Percentiles rank a stretch among this genome's conserved stretches.
phyloP scores from a whole-genome alignment of 2,797 vertebrate genomes.

The Artibeus jamaicensis region DNA sequence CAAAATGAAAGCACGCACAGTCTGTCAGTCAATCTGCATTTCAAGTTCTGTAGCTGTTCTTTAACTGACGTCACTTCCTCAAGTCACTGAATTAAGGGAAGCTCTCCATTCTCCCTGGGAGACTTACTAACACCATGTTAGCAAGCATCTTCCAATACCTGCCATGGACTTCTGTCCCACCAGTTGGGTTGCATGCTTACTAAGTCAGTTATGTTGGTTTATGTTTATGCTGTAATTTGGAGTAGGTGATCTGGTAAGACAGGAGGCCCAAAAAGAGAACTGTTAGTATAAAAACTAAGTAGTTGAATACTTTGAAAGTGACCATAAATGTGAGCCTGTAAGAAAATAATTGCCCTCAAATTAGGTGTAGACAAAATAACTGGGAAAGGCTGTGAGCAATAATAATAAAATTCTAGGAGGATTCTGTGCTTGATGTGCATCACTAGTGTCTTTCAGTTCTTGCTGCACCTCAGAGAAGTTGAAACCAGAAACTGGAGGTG shows the following conservation, averaged over 20 bases:
- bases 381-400: neutral
- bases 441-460: neutral
- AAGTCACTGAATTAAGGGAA: neutral
- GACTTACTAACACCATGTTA: neutral
- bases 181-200: neutral
- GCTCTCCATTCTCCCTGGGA: neutral
- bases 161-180: neutral
- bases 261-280: neutral
- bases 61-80: neutral
- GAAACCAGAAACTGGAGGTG: slow-evolving; percentile 30
- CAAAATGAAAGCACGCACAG: neutral
- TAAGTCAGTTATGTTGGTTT: neutral
- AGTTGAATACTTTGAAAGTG: neutral
- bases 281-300: neutral
- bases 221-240: neutral
- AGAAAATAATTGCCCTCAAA: slow-evolving; percentile 10
- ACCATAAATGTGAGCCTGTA: neutral
- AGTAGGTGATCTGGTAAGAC: neutral
- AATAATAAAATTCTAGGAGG: neutral
- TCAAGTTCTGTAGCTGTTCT: neutral
- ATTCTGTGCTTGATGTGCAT: neutral
- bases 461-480: neutral
- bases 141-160: neutral
- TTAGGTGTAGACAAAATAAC: neutral
- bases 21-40: neutral